Conservation (phyloP, 37 sponge, comb jelly and placozoan species). For the Chondrilla cf. caribensis region DNA sequence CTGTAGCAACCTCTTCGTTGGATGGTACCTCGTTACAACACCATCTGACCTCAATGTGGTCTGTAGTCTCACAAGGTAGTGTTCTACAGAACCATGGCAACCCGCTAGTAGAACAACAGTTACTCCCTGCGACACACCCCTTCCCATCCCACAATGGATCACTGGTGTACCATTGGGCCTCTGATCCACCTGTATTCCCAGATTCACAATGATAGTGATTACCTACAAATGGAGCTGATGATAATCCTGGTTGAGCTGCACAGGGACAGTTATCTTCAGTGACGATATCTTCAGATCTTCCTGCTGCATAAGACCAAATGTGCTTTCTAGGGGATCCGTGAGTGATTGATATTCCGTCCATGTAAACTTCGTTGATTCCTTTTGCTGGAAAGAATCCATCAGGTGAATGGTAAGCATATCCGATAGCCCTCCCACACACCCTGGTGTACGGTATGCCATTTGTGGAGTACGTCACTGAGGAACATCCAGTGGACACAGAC, state of each 20-base stretch:
- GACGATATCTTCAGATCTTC: background rate
- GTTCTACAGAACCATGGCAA: too few relatives aligned
- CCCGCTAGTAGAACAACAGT: constrained; percentile 2
- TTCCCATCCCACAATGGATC: background rate
- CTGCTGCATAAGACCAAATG: background rate
- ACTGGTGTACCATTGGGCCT: background rate
- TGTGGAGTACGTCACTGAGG: constrained; percentile 9
- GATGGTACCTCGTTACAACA: too few relatives aligned
- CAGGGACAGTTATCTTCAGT: background rate
- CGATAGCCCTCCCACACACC: constrained; percentile 8
- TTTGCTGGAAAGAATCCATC: background rate
- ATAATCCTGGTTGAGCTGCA: background rate
- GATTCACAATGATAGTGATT: background rate
- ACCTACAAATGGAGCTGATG: background rate
- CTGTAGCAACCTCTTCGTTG: too few relatives aligned
- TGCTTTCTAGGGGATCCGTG: too few relatives aligned
- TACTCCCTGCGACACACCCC: background rate
- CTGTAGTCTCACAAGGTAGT: too few relatives aligned
- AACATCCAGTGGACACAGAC: constrained; percentile 14
- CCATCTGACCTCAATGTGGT: too few relatives aligned
- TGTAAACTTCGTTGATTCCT: too few relatives aligned
- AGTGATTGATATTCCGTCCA: too few relatives aligned
- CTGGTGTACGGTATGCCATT: background rate
- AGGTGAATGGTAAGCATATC: background rate
- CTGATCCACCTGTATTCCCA: background rate